Percentiles rank a stretch among this genome's conserved stretches.
These are phyloP conservation scores for Macaria notata DNA, from an alignment of 2,888 invertebrate genomes.

Conservation along the genomic window DNA sequence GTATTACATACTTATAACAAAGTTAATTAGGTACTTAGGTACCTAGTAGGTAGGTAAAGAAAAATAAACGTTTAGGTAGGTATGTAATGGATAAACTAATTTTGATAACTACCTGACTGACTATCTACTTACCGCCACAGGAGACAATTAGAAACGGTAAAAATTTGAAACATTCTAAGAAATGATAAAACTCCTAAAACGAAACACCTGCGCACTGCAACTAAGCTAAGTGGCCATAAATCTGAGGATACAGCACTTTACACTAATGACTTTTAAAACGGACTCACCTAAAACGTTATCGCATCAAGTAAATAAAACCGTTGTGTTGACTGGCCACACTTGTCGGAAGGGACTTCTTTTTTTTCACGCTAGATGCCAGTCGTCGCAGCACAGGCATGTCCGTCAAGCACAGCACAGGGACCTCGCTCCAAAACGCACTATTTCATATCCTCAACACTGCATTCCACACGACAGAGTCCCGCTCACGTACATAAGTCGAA, in stretches of 20 bases:
- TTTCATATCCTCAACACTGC: slow-evolving; percentile 70
- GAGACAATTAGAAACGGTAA: slow-evolving; percentile 26
- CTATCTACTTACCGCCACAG: slow-evolving; percentile 17
- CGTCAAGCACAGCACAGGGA: slow-evolving; percentile 57
- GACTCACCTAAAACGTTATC: slow-evolving; percentile 80
- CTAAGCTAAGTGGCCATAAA: slow-evolving; percentile 47
- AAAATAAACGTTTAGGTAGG: too few species aligned
- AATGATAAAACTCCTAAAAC: slow-evolving; percentile 27
- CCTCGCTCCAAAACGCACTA: slow-evolving; percentile 52
- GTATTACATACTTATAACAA: too few species aligned
- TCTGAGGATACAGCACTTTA: slow-evolving; percentile 47
- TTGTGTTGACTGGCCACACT: slow-evolving; percentile 56
- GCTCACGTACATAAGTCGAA: slow-evolving; percentile 15
- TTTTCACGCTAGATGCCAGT: slow-evolving; percentile 74
- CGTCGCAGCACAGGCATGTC: slow-evolving; percentile 76
- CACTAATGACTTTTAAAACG: slow-evolving; percentile 56
- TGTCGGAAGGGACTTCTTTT: slow-evolving; percentile 70
- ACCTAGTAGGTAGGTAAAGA: too few species aligned
- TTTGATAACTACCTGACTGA: too few species aligned
- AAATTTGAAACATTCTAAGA: slow-evolving; percentile 27
- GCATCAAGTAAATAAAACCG: slow-evolving; percentile 70
- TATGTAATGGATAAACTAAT: too few species aligned
- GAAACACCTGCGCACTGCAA: slow-evolving; percentile 43
- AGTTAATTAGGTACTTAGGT: too few species aligned
- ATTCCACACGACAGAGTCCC: slow-evolving; percentile 43